A percentile compares a stretch with the other conserved stretches of the same genome.
Evolutionary conservation across 2,888 invertebrate genomes (phyloP).

Genomic region (Drosophila prostipennis): DNA sequence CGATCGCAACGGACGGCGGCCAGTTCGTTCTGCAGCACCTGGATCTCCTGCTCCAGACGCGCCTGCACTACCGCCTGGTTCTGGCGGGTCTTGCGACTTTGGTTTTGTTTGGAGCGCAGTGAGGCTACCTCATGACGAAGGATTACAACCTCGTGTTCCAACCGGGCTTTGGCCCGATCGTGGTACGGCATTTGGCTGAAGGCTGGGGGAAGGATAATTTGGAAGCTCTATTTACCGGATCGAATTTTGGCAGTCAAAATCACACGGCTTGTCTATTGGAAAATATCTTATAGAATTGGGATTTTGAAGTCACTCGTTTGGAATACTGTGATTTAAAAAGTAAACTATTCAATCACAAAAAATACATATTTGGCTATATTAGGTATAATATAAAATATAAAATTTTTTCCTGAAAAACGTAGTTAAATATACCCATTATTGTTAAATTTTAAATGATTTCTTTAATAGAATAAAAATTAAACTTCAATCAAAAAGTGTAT

Average conservation of each 20-base stretch:
- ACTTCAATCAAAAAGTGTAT: too few relatives aligned
- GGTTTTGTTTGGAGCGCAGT: conserved; percentile 1
- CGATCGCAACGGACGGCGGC: conserved; percentile 16
- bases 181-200: conserved; percentile 10
- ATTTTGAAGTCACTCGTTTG: neutral
- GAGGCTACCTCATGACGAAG: conserved; percentile 10
- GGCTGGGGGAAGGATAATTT: neutral
- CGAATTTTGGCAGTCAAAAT: conserved; percentile 5
- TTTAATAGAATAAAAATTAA: too few relatives aligned
- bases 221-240: neutral
- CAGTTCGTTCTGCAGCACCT: conserved; percentile 46
- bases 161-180: conserved; percentile 13
- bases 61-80: conserved; percentile 13
- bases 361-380: too few relatives aligned
- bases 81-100: neutral
- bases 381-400: too few relatives aligned
- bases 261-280: neutral
- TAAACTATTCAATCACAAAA: too few relatives aligned
- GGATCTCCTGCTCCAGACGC: conserved; percentile 45
- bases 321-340: neutral
- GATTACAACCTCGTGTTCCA: conserved; percentile 22
- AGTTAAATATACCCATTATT: too few relatives aligned
- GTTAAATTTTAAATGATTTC: too few relatives aligned
- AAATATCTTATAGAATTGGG: neutral
- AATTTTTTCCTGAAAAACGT: too few relatives aligned